phyloP scores from a whole-genome alignment of 2,113 vertebrate genomes.

The Synchiropus splendidus region DNA sequence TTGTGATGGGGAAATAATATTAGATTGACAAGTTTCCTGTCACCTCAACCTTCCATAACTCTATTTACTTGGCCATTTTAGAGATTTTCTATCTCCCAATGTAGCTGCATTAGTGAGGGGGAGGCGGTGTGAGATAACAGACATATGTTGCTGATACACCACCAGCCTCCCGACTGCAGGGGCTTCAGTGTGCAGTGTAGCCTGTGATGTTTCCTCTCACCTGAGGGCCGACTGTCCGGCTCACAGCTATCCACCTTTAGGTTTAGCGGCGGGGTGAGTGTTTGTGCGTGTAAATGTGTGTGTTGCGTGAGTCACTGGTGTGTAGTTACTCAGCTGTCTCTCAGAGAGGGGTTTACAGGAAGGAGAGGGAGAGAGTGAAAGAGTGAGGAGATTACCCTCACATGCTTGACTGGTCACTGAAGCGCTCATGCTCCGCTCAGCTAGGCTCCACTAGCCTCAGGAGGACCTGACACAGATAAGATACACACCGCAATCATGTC shows the following conservation, averaged over 20 bases:
- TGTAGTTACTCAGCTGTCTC: conserved; percentile 42
- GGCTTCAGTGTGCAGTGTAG: conserved; percentile 30
- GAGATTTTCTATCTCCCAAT: conserved; percentile 1
- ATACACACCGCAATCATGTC: conserved; percentile 75
- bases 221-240: conserved; percentile 43
- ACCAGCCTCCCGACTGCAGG: conserved; percentile 30
- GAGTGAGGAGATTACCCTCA: conserved; percentile 66
- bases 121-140: conserved; percentile 12
- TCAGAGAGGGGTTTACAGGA: conserved; percentile 35
- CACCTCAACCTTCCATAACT: background rate
- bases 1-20: too few species aligned
- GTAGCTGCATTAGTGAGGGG: conserved; percentile 1
- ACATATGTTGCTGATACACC: conserved; percentile 10
- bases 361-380: conserved; percentile 45
- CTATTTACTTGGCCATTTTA: conserved; percentile 1
- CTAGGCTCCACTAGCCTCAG: conserved; percentile 67
- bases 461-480: conserved; percentile 72
- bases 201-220: conserved; percentile 41
- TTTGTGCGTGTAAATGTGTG: conserved; percentile 30
- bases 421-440: conserved; percentile 63
- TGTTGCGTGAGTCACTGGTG: conserved; percentile 28
- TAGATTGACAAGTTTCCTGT: background rate
- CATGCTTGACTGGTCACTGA: conserved; percentile 72
- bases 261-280: conserved; percentile 25
- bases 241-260: conserved; percentile 50